Evolutionary conservation across 2,113 vertebrate species (phyloP), one percentile per base, ranked within the genome.

Genomic region (Leptosomus discolor): DNA sequence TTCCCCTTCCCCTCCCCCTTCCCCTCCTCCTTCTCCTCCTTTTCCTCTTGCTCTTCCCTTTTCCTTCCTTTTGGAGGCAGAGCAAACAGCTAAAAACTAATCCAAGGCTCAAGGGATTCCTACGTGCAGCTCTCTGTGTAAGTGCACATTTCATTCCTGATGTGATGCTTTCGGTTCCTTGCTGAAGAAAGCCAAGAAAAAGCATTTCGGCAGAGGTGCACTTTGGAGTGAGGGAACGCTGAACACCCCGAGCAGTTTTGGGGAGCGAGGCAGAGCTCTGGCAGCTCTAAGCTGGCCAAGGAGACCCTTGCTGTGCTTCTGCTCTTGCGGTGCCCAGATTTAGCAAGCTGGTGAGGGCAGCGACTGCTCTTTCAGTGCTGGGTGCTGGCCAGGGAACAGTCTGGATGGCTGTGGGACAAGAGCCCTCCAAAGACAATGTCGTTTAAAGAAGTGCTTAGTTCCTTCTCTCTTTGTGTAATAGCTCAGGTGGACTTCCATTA

Each of bases 111-210:
- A 36, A 10, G 30, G 48, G 36, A 24, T 41, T 75, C 57, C 68
- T 76, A 4, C 3, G 1, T 5, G 20, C 32, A 74, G n/a, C 48
- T 43, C 1, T 71, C 78, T 24, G 8, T 37, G 68, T 7, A n/a
- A n/a, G 2, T 17, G 14, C n/a, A 19, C 41, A 8, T 46, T 51
- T 84, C 63, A 39, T 11, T 48, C 15, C 13, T 41, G 12, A 53
- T 1, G 5, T 0, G 0, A 14, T 12, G 67, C 21, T 73, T 60
- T 64, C 58, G 10, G 9, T 6, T 53, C 32, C 63, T 36, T 18
- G 12, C 41, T 51, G 30, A 53, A n/a, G 30, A 1, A 5, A 61
- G 56, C 24, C n/a, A 50, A 76, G 48, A 34, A 45, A 68, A 32
- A 70, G 15, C 18, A 4, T n/a, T 39, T 20, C 16, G 34, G 43